Percentiles rank a stretch among this genome's conserved stretches.
Evolutionary conservation across 2,113 vertebrate genomes (phyloP).

Genomic region (Nannobrachium achirus): DNA sequence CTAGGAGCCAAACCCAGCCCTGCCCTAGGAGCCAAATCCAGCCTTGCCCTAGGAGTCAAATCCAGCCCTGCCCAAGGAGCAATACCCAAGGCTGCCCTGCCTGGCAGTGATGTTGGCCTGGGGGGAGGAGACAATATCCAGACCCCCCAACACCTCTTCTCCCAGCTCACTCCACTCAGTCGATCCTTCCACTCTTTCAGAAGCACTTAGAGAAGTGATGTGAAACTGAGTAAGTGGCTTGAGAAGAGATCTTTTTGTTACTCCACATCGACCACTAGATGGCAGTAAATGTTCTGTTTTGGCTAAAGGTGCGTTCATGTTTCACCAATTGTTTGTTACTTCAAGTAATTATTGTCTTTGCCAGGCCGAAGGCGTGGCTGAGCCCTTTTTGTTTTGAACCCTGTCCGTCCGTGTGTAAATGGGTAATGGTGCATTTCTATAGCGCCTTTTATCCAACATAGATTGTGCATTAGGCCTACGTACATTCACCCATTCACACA

Average conservation of each 20-base stretch:
- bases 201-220: conserved; percentile 1
- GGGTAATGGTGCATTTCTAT: too few species aligned
- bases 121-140: conserved; percentile 14
- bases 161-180: conserved; percentile 1
- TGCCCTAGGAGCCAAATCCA: too few species aligned
- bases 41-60: not conserved
- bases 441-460: too few species aligned
- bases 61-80: not conserved
- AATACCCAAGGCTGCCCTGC: not conserved
- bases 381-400: too few species aligned
- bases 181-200: conserved; percentile 43
- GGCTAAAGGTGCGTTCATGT: not conserved
- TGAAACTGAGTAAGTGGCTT: too few species aligned
- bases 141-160: not conserved
- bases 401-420: too few species aligned
- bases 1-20: not conserved
- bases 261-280: conserved; percentile 58
- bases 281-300: conserved; percentile 64
- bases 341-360: too few species aligned
- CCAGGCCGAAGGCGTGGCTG: too few species aligned
- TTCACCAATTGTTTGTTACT: not conserved
- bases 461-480: too few species aligned
- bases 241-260: conserved; percentile 14
- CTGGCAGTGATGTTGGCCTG: conserved; percentile 1
- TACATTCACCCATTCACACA: too few species aligned